Percentiles rank a stretch among this genome's conserved stretches.
Evolutionary conservation across 2,888 invertebrate species (phyloP).

Genomic region (Plagiodera versicolora): DNA sequence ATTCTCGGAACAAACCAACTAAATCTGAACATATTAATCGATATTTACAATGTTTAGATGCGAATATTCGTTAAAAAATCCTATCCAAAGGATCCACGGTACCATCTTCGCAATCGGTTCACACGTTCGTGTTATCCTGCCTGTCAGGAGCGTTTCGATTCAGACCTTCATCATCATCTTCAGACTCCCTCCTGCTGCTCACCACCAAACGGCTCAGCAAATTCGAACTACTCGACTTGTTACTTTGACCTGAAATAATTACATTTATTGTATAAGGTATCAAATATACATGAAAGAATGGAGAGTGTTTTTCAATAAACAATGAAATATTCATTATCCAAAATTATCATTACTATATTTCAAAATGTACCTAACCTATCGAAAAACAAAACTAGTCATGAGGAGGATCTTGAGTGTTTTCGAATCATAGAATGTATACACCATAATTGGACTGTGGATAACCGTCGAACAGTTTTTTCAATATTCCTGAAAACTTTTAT

Average conservation of each 20-base stretch:
- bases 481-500: too few relatives aligned
- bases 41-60: constrained; percentile 2
- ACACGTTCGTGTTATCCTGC: constrained; percentile 26
- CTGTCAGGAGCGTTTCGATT: constrained; percentile 19
- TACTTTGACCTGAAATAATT: not conserved
- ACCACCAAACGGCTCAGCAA: constrained; percentile 35
- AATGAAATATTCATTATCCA: too few relatives aligned
- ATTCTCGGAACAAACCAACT: not conserved
- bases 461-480: too few relatives aligned
- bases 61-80: constrained; percentile 1
- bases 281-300: not conserved
- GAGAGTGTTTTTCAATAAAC: too few relatives aligned
- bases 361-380: too few relatives aligned
- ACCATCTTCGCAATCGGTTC: not conserved
- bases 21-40: not conserved
- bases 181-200: constrained; percentile 21
- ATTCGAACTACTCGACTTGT: constrained; percentile 40
- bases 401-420: too few relatives aligned
- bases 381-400: too few relatives aligned
- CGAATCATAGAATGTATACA: too few relatives aligned
- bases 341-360: too few relatives aligned
- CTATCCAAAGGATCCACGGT: not conserved
- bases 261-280: not conserved
- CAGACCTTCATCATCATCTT: constrained; percentile 22
- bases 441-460: too few relatives aligned